Base-by-base conservation (phyloP, 2,797 vertebrate species). In the Cryptoblepharus egeriae region DNA sequence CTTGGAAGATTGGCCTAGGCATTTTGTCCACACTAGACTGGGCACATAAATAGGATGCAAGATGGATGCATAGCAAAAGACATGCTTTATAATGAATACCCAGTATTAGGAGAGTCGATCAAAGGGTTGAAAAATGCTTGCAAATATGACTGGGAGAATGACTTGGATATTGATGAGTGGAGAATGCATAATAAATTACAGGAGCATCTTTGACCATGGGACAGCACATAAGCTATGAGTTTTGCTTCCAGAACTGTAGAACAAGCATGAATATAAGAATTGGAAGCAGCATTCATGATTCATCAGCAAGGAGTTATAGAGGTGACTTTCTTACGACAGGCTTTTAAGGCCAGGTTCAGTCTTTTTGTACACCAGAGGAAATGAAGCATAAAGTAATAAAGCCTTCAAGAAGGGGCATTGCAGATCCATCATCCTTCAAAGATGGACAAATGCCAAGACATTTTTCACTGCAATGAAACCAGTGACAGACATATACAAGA, bases 341-440 rank as follows among this genome's bases (percentile, higher is more conserved):
- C 75, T 6, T 65, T n/a, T 28, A 35, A 57, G 37, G 6, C 70
- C 22, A 79, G 76, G 24, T 28, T 60, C 45, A 68, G 39, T 55
- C 55, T 49, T 16, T 73, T 74, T 45, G 61, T 32, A 68, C 70
- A 37, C 18, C 3, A 58, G 70, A 71, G 45, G 52, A 73, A 83
- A 83, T 65, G 60, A 65, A 83, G 30, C 52, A 67, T 58, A 67
- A 45, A 83, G 52, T 45, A 45, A 58, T 60, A 67, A 67, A 74
- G 35, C 70, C 12, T 74, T 68, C 37, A 64, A 49, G 24, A 61
- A 37, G 11, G 4, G 24, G 35, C 52, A 79, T 24, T 22, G 37
- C 24, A 57, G n/a, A 58, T 68, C 37, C 80, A 58, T 75, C 80
- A 68, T 32, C 13, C 37, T 6, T 28, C 71, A 57, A 74, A 74